Percentiles rank a stretch among this genome's conserved stretches.
These are phyloP conservation scores for Tenebrio molitor DNA, from an alignment of 1,140 invertebrate genomes.

Conservation along the genomic window DNA sequence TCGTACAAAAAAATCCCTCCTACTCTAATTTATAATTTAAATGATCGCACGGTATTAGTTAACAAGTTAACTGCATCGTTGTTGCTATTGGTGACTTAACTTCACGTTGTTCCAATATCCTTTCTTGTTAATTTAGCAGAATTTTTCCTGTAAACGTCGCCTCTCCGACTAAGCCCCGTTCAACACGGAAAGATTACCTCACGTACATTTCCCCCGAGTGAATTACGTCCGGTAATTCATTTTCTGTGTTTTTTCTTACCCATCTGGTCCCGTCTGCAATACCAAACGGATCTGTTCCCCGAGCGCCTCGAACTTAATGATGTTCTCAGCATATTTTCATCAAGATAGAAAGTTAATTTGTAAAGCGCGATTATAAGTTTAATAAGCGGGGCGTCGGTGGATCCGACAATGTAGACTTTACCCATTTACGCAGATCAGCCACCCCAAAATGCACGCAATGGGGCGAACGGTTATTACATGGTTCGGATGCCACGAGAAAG, in stretches of 20 bases:
- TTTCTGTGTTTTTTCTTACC: not conserved
- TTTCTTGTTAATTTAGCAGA: no score
- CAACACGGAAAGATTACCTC: not conserved
- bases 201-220: slow-evolving; percentile 3
- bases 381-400: slow-evolving; percentile 44
- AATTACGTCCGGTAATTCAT: not conserved
- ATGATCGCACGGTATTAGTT: no score
- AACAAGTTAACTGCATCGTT: no score
- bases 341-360: slow-evolving; percentile 46
- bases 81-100: no score
- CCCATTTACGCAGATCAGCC: slow-evolving; percentile 22
- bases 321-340: slow-evolving; percentile 47
- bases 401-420: slow-evolving; percentile 20
- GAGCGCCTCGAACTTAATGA: not conserved
- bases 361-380: slow-evolving; percentile 51
- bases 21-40: no score
- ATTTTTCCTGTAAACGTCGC: no score
- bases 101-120: no score
- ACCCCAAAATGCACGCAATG: slow-evolving; percentile 43
- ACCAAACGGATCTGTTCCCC: not conserved
- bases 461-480: slow-evolving; percentile 58
- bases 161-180: no score
- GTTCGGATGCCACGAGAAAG: slow-evolving; percentile 47
- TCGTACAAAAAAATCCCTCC: no score
- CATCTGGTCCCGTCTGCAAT: not conserved